These are phyloP conservation scores for Drosophila prolongata DNA, from an alignment of 2,888 invertebrate genomes.

Conservation along the genomic window DNA sequence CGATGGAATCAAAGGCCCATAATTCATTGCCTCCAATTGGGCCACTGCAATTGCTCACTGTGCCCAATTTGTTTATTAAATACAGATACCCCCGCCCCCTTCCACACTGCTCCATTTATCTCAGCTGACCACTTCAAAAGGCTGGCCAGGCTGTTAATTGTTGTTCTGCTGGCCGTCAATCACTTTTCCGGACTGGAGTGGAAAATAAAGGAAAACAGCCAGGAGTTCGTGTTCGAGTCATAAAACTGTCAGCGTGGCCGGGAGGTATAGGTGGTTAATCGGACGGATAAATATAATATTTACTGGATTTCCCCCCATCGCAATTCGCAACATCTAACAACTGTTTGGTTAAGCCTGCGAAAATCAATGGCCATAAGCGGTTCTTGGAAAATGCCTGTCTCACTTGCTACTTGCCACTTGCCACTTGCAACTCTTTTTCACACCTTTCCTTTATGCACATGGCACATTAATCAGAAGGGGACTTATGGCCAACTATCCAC, in stretches of 20 bases:
- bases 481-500: slow-evolving; percentile 37
- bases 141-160: slow-evolving; percentile 44
- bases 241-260: slow-evolving; percentile 24
- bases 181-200: slow-evolving; percentile 36
- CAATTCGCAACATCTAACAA: slow-evolving; percentile 7
- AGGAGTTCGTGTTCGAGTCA: slow-evolving; percentile 16
- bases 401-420: background rate
- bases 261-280: slow-evolving; percentile 11
- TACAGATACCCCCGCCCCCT: slow-evolving; percentile 26
- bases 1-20: slow-evolving; percentile 36
- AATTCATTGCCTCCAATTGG: slow-evolving; percentile 46
- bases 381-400: slow-evolving; percentile 17
- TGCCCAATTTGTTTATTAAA: slow-evolving; percentile 69
- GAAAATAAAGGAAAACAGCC: slow-evolving; percentile 23
- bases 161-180: slow-evolving; percentile 50
- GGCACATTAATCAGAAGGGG: slow-evolving; percentile 43
- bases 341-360: slow-evolving; percentile 22
- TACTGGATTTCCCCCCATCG: slow-evolving; percentile 21
- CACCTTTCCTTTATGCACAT: slow-evolving; percentile 39
- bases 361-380: slow-evolving; percentile 27
- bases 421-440: slow-evolving; percentile 29
- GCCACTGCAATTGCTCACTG: slow-evolving; percentile 61
- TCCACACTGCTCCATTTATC: slow-evolving; percentile 55
- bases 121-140: slow-evolving; percentile 44
- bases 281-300: slow-evolving; percentile 44